A percentile compares a stretch with the other conserved stretches of the same genome.
Evolutionary conservation across 2,797 vertebrate genomes (phyloP).

Genomic region (Sebastes miniatus): DNA sequence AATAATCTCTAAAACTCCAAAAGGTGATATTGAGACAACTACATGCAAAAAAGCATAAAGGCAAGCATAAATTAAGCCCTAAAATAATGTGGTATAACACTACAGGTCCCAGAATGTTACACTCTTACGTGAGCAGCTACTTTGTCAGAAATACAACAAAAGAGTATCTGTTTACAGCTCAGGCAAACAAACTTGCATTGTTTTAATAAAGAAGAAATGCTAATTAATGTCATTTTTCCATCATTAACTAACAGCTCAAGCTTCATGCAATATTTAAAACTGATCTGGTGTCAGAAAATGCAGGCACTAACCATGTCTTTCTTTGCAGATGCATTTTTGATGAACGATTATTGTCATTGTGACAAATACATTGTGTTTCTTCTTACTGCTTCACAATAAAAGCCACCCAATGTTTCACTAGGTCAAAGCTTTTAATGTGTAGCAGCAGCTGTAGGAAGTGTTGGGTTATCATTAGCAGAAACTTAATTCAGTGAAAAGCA

Average conservation of each 20-base stretch:
- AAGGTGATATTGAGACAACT: neutral
- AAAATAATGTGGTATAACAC: neutral
- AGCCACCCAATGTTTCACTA: neutral
- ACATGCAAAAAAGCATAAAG: neutral
- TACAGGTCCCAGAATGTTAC: neutral
- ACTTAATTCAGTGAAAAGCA: neutral
- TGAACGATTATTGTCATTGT: neutral
- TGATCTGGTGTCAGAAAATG: neutral
- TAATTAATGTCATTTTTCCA: neutral
- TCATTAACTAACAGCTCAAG: neutral
- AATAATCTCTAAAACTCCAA: neutral
- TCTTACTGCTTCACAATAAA: neutral
- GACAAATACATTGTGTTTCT: neutral
- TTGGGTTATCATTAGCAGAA: neutral
- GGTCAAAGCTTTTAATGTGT: neutral
- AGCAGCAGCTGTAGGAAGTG: neutral
- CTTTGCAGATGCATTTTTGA: neutral
- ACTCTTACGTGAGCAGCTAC: neutral
- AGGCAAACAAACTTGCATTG: neutral
- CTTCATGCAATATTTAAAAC: too few species aligned
- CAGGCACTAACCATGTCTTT: neutral
- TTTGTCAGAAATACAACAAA: neutral
- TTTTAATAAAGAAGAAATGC: neutral
- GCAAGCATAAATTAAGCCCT: neutral
- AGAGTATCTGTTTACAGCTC: neutral